Base-by-base conservation (phyloP, 2,888 invertebrate species). In the Rhaphigaster nebulosa region DNA sequence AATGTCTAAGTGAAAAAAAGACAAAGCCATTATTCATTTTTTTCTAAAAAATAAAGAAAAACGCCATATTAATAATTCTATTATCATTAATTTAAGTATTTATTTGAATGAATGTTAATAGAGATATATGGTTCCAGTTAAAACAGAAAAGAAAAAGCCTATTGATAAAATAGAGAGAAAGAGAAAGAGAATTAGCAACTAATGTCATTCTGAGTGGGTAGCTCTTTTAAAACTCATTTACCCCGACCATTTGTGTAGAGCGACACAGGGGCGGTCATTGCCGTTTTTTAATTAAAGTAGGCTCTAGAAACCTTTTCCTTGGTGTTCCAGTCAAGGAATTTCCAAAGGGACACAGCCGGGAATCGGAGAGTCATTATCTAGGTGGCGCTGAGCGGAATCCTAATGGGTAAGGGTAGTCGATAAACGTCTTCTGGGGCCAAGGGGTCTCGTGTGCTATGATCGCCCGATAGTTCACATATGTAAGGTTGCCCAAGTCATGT, bases 171-270 rank as follows among this genome's bases (percentile, higher is more conserved):
- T 26, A 18, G 80, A 26, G 15, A n/a, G 70, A 34, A 84, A 50
- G 84, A 84, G 84, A 84, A 84, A 45, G 84, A 45, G 84, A 84
- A 84, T 88, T 88, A 60, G 38, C 56, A 56, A 65, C 88, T 88
- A 88, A 88, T 88, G 88, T 88, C 65, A 88, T 88, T 88, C 88
- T 88, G 88, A 88, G 88, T 88, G 65, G 88, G 65, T 60, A 88
- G 65, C 60, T 88, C 88, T 88, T 88, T 88, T 88, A 88, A 88
- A 88, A 88, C 88, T 88, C 88, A 88, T 88, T 88, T 88, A 54
- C 60, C 65, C 38, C 65, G 54, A 60, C 45, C 76, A 52, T 89
- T 89, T 89, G 89, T 89, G 89, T 76, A 89, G 65, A 50, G 52
- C 70, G 89, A 89, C 89, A 89, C 89, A 41, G 65, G 34, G 38